These are phyloP conservation scores for Gerris lacustris DNA, from an alignment of 2,888 invertebrate genomes.

Conservation along the genomic window DNA sequence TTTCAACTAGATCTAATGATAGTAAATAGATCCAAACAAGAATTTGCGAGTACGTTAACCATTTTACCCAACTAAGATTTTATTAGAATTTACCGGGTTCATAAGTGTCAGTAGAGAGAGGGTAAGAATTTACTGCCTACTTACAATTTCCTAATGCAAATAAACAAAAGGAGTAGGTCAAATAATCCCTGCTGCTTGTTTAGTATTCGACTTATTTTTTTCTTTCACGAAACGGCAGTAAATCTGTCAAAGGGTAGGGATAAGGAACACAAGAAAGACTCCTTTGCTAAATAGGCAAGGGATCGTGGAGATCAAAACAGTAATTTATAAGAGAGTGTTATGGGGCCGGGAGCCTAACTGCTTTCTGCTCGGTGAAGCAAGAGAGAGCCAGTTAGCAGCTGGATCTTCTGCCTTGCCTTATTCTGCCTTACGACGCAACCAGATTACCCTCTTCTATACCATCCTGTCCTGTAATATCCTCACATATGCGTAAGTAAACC, in stretches of 20 bases:
- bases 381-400: neutral
- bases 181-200: too few relatives aligned
- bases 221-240: neutral
- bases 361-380: neutral
- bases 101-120: neutral
- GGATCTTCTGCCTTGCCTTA: neutral
- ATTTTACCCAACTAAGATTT: neutral
- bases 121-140: too few relatives aligned
- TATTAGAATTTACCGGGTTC: neutral
- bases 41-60: too few relatives aligned
- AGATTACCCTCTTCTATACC: too few relatives aligned
- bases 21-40: too few relatives aligned
- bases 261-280: neutral
- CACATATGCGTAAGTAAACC: too few relatives aligned
- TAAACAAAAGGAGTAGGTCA: too few relatives aligned
- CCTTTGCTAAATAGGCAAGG: neutral
- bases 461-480: too few relatives aligned
- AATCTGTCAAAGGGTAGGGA: neutral
- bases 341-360: neutral
- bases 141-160: too few relatives aligned
- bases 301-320: neutral
- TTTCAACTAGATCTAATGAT: too few relatives aligned
- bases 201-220: too few relatives aligned
- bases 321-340: neutral
- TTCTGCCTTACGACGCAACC: too few relatives aligned